Evolutionary conservation across 2,888 invertebrate species (phyloP).

Genomic region (Anaspis maculata): DNA sequence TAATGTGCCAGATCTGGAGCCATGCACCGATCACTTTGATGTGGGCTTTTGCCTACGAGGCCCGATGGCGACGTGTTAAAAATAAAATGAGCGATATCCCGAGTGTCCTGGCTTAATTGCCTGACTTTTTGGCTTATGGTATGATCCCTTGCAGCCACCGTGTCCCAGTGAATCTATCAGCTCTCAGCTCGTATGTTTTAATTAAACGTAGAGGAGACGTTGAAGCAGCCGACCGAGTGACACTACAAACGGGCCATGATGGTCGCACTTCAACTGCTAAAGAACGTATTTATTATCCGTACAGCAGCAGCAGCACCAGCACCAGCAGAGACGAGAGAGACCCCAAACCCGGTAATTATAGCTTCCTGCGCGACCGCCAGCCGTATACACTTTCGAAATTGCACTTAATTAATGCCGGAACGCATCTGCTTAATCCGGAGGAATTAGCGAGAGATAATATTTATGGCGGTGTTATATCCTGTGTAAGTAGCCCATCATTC

Average conservation of each 20-base stretch:
- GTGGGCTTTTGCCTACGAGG: no score
- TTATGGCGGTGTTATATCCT: no score
- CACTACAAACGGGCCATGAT: conserved; percentile 40
- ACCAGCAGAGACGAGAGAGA: no score
- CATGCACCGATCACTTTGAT: no score
- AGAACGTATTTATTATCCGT: conserved; percentile 36
- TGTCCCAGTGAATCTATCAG: conserved; percentile 34
- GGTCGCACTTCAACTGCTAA: conserved; percentile 41
- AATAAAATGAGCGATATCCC: no score
- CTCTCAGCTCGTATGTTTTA: conserved; percentile 38
- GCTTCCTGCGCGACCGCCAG: conserved; percentile 16
- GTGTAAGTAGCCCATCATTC: no score
- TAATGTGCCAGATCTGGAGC: no score
- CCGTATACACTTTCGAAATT: conserved; percentile 19
- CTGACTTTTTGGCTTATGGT: no score
- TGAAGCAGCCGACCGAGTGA: conserved; percentile 36
- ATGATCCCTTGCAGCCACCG: conserved; percentile 8
- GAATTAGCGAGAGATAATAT: conserved; percentile 10
- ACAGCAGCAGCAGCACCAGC: conserved; percentile 3
- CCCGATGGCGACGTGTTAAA: no score
- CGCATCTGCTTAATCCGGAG: conserved; percentile 17
- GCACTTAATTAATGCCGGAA: conserved; percentile 18
- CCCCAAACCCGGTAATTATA: conserved; percentile 18
- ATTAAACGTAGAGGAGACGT: conserved; percentile 37
- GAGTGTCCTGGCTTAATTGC: no score